phyloP scores from a whole-genome alignment of 2,797 vertebrate species.

The Oryzias sinensis region DNA sequence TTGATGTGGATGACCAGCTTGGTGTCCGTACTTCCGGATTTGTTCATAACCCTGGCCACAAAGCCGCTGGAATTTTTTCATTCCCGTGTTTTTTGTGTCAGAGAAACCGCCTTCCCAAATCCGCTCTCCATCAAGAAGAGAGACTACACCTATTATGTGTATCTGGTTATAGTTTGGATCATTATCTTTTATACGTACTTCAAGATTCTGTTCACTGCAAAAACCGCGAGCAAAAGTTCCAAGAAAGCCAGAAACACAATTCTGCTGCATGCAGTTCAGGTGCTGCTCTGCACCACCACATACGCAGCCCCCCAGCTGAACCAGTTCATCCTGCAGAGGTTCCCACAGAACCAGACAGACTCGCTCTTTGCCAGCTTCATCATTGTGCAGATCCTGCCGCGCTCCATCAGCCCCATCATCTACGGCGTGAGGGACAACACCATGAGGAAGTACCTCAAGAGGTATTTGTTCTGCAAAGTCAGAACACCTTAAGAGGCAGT shows the following conservation, averaged over 20 bases:
- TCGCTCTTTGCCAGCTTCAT: constrained; percentile 42
- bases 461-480: constrained; percentile 19
- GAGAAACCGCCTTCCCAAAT: constrained; percentile 37
- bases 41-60: constrained; percentile 44
- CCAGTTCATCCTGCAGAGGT: constrained; percentile 8
- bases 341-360: constrained; percentile 27
- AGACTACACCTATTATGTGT: constrained; percentile 30
- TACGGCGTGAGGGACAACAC: constrained; percentile 58
- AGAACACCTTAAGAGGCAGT: neutral
- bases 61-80: constrained; percentile 41
- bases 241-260: constrained; percentile 69
- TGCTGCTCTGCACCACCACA: constrained; percentile 58
- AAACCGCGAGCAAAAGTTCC: constrained; percentile 37
- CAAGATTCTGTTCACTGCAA: constrained; percentile 49
- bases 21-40: constrained; percentile 50
- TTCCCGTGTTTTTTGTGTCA: constrained; percentile 31
- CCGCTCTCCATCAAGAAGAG: constrained; percentile 29
- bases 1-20: constrained; percentile 53
- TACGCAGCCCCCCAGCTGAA: constrained; percentile 28
- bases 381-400: constrained; percentile 49
- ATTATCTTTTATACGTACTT: constrained; percentile 64
- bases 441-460: constrained; percentile 49
- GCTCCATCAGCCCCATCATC: constrained; percentile 59
- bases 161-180: constrained; percentile 56
- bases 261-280: constrained; percentile 60